Percentiles rank a stretch among this genome's conserved stretches.
These are phyloP conservation scores for Cataglyphis cursor DNA, from an alignment of 2,888 invertebrate genomes.

Conservation along the genomic window DNA sequence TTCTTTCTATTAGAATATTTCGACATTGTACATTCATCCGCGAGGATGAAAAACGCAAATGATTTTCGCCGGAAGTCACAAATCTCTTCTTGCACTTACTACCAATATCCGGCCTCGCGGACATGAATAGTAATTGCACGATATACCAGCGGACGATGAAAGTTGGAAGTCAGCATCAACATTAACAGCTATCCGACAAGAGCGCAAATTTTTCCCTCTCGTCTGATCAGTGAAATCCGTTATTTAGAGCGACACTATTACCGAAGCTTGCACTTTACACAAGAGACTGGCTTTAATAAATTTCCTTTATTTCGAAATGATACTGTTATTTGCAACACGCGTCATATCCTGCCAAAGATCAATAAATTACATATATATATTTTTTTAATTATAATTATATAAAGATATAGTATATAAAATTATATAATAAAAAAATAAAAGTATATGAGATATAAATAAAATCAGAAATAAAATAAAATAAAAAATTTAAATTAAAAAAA, in stretches of 20 bases:
- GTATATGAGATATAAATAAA: background rate
- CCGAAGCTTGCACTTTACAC: background rate
- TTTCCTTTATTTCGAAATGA: conserved; percentile 48
- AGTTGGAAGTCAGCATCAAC: conserved; percentile 57
- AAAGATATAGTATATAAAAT: background rate
- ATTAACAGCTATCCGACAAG: conserved; percentile 59
- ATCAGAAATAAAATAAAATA: background rate
- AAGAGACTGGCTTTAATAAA: background rate
- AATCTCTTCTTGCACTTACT: conserved; percentile 61
- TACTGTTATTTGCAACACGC: conserved; percentile 33
- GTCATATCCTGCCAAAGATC: conserved; percentile 15
- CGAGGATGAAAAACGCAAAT: conserved; percentile 39
- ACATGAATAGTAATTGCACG: conserved; percentile 60
- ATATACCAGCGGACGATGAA: conserved; percentile 62
- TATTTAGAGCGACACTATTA: conserved; percentile 54
- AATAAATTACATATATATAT: background rate
- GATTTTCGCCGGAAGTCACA: conserved; percentile 56
- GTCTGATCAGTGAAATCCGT: conserved; percentile 16
- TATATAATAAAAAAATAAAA: background rate
- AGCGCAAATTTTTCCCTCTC: conserved; percentile 52
- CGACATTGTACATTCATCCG: background rate
- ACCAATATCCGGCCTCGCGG: conserved; percentile 64
- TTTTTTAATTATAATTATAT: too few relatives aligned
- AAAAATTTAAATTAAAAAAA: too few relatives aligned
- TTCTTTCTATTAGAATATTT: conserved; percentile 1